Percentiles rank a stretch among this genome's conserved stretches.
phyloP scores from a whole-genome alignment of 2,888 invertebrate species.

The Steinernema carpocapsae region DNA sequence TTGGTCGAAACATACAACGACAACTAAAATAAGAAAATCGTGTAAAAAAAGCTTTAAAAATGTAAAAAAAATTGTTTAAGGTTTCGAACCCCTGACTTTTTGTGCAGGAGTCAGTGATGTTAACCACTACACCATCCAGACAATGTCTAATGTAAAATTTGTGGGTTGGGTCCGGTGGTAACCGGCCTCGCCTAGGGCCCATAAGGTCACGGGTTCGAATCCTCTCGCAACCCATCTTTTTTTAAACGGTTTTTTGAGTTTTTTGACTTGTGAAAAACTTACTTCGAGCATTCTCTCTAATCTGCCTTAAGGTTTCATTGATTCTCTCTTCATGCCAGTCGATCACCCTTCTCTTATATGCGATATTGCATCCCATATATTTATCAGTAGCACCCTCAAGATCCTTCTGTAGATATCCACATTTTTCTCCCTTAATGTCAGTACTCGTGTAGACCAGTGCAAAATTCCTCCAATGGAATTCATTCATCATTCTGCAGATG shows the following conservation, averaged over 20 bases:
- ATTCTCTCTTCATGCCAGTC: constrained; percentile 6
- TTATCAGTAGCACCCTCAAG: background rate
- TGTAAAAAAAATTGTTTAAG: no score
- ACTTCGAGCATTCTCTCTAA: background rate
- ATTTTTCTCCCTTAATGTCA: constrained; percentile 1
- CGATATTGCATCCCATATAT: background rate
- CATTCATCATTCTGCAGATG: background rate
- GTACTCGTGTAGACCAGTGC: constrained; percentile 6
- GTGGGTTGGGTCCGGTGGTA: no score
- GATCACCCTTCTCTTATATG: constrained; percentile 3
- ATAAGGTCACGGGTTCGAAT: no score
- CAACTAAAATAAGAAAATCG: background rate
- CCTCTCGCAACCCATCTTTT: background rate
- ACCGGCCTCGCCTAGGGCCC: no score
- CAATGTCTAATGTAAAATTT: no score
- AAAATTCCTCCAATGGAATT: background rate
- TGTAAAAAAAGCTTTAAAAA: no score
- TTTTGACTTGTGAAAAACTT: no score
- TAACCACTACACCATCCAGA: no score
- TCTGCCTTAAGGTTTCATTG: background rate
- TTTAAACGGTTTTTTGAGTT: background rate
- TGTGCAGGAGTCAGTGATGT: no score
- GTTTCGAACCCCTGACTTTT: no score
- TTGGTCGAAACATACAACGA: constrained; percentile 9
- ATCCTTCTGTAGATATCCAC: background rate